Evolutionary conservation across 2,797 vertebrate genomes (phyloP).

Genomic region (Pseudochirops corinnae): DNA sequence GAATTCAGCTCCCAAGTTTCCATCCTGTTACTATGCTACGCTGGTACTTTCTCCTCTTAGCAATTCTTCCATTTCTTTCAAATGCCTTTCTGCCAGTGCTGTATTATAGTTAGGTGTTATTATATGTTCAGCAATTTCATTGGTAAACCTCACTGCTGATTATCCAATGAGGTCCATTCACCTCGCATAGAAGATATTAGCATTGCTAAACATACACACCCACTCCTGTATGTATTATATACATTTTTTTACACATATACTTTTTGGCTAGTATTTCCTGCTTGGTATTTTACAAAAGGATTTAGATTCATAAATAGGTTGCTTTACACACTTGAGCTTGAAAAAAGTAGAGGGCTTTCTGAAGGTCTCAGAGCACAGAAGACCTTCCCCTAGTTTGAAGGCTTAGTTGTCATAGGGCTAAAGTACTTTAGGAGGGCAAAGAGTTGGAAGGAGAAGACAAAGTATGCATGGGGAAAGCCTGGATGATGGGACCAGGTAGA

Average conservation of each 20-base stretch:
- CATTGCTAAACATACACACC: neutral
- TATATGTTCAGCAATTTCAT: neutral
- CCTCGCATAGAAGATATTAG: neutral
- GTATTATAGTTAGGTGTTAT: neutral
- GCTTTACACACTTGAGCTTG: neutral
- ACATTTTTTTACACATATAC: neutral
- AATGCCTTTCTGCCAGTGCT: neutral
- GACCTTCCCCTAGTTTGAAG: neutral
- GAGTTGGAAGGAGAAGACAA: neutral
- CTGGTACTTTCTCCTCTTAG: neutral
- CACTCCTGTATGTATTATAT: neutral
- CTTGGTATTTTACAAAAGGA: neutral
- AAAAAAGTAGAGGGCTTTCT: constrained; percentile 5
- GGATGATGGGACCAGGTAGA: neutral
- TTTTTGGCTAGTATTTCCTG: neutral
- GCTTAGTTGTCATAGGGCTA: neutral
- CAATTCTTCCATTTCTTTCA: neutral
- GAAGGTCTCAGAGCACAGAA: neutral
- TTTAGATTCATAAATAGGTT: neutral
- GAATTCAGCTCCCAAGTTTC: neutral
- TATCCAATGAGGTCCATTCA: neutral
- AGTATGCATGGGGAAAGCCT: neutral
- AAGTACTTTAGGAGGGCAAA: neutral
- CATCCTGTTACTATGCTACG: neutral
- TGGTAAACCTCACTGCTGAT: neutral